These are phyloP conservation scores for Periparus ater DNA, from an alignment of 2,797 vertebrate species.

Conservation along the genomic window DNA sequence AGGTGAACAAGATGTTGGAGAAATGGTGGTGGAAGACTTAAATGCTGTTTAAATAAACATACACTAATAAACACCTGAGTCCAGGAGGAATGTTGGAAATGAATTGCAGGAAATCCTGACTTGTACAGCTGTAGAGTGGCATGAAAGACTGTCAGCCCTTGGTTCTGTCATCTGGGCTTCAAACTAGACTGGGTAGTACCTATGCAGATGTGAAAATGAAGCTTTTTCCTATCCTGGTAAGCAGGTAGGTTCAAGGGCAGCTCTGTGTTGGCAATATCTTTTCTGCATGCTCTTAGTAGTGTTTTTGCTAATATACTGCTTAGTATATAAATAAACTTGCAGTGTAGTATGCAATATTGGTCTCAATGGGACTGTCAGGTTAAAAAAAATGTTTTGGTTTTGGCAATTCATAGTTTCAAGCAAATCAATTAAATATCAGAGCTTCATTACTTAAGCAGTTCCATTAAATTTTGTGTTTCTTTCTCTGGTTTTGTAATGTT, in stretches of 20 bases:
- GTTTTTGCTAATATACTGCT: background rate
- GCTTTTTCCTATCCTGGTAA: background rate
- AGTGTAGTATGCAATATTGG: background rate
- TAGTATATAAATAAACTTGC: background rate
- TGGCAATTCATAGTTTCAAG: background rate
- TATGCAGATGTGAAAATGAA: background rate
- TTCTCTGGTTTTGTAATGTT: background rate
- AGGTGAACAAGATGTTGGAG: background rate
- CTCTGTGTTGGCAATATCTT: background rate
- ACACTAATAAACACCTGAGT: background rate
- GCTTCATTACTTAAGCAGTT: background rate
- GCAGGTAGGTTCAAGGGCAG: background rate
- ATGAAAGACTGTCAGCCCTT: background rate
- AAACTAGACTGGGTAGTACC: background rate
- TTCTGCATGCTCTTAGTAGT: background rate
- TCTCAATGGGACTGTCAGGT: background rate
- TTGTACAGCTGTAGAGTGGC: background rate
- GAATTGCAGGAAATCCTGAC: background rate
- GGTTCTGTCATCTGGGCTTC: background rate
- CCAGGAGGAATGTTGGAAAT: background rate
- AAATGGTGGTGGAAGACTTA: background rate
- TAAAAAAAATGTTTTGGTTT: background rate
- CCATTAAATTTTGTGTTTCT: background rate
- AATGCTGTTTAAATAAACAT: background rate
- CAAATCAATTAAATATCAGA: conserved; percentile 18